A percentile compares a stretch with the other conserved stretches of the same genome.
Conservation (phyloP, 2,888 invertebrate genomes). For the Clitarchus hookeri region DNA sequence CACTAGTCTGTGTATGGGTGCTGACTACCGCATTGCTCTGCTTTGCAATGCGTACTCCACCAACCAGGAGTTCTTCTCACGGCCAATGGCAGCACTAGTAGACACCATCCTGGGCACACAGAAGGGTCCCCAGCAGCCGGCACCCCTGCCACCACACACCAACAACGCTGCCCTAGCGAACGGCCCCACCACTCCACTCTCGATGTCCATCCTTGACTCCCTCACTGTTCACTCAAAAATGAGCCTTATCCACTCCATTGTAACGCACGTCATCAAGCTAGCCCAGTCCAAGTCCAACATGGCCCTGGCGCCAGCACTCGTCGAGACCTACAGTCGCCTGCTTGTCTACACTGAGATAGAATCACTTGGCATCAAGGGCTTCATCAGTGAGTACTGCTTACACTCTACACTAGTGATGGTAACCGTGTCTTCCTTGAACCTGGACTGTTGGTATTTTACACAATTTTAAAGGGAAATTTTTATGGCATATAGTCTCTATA, state of each 20-base stretch:
- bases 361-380: slow-evolving; percentile 94
- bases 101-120: slow-evolving; percentile 75
- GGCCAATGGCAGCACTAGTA: slow-evolving; percentile 90
- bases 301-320: slow-evolving; percentile 86
- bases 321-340: slow-evolving; percentile 92
- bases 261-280: slow-evolving; percentile 86
- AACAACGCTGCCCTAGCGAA: slow-evolving; percentile 56
- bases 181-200: slow-evolving; percentile 82
- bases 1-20: slow-evolving; percentile 71
- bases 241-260: slow-evolving; percentile 84
- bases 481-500: too few species aligned
- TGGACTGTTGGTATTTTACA: too few species aligned
- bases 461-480: too few species aligned
- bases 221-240: slow-evolving; percentile 96
- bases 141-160: slow-evolving; percentile 54
- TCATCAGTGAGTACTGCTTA: slow-evolving; percentile 71
- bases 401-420: too few species aligned
- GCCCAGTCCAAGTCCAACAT: slow-evolving; percentile 85
- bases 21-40: slow-evolving; percentile 88
- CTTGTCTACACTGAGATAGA: slow-evolving; percentile 96
- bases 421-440: too few species aligned
- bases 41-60: slow-evolving; percentile 96
- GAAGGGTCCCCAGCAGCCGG: slow-evolving; percentile 55
- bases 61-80: slow-evolving; percentile 86
- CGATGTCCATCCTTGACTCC: slow-evolving; percentile 91